A percentile compares a stretch with the other conserved stretches of the same genome.
These are phyloP conservation scores for Gorsachius magnificus DNA, from an alignment of 2,797 vertebrate species.

Conservation along the genomic window DNA sequence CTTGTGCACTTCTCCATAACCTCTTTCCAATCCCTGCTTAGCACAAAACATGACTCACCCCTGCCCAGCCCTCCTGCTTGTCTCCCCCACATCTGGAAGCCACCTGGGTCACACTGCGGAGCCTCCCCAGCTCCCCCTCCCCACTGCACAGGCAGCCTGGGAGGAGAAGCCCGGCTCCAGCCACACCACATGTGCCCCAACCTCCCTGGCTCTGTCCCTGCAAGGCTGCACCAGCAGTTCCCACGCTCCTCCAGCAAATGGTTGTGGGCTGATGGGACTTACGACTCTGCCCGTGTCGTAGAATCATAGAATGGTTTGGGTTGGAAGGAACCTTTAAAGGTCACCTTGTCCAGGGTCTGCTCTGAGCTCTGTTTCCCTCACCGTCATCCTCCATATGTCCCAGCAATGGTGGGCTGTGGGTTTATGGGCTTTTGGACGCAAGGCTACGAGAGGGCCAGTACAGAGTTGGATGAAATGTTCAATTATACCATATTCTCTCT, in stretches of 20 bases:
- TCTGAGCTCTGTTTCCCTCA: not conserved
- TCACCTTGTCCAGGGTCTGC: not conserved
- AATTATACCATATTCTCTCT: not conserved
- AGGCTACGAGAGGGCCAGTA: not conserved
- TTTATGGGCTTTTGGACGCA: not conserved
- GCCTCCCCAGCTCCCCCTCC: not conserved
- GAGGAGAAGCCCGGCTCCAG: not conserved
- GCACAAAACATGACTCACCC: not conserved
- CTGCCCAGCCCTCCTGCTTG: not conserved
- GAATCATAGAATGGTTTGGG: not conserved
- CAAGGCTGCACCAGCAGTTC: not conserved
- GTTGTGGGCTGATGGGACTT: not conserved
- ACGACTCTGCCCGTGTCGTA: not conserved
- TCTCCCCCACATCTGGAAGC: constrained; percentile 25
- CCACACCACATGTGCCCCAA: fast-evolving
- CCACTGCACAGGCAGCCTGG: not conserved
- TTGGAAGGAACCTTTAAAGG: not conserved
- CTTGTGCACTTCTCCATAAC: not conserved
- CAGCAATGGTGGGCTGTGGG: not conserved
- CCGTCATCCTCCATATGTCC: not conserved
- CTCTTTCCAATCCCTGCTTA: not conserved
- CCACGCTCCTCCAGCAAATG: not conserved
- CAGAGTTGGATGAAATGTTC: not conserved
- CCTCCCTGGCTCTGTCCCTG: not conserved
- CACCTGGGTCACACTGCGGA: not conserved